phyloP scores from a whole-genome alignment of 1,140 invertebrate genomes.

The Proctacanthus coquilletti region DNA sequence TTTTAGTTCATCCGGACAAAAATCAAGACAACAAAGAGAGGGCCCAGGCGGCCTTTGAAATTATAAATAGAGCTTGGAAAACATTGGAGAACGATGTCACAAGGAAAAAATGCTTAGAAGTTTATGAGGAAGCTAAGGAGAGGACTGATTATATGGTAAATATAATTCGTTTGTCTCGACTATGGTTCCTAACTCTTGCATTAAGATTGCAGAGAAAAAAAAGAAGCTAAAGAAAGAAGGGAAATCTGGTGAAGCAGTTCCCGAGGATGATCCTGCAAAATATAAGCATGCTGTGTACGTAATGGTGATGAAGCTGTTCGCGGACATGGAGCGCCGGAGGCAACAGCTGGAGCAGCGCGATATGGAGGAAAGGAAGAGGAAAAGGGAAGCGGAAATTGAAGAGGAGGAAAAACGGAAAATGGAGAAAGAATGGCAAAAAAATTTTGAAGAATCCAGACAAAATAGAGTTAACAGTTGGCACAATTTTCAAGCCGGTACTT shows the following conservation, averaged over 20 bases:
- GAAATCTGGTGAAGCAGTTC: slow-evolving; percentile 53
- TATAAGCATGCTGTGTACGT: slow-evolving; percentile 92
- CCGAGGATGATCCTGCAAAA: slow-evolving; percentile 88
- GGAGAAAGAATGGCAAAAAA: slow-evolving; percentile 93
- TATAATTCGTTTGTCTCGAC: neutral
- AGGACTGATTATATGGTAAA: slow-evolving; percentile 83
- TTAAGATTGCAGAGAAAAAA: slow-evolving; percentile 80
- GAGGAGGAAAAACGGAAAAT: slow-evolving; percentile 77
- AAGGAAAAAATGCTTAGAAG: slow-evolving; percentile 84
- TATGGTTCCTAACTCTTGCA: slow-evolving; percentile 11
- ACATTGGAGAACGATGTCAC: slow-evolving; percentile 90
- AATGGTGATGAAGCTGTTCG: slow-evolving; percentile 97
- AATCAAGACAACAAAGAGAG: slow-evolving; percentile 79
- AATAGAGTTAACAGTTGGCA: slow-evolving; percentile 93
- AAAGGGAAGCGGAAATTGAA: slow-evolving; percentile 84
- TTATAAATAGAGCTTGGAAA: slow-evolving; percentile 93
- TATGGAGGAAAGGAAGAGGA: slow-evolving; percentile 87
- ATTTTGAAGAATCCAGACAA: slow-evolving; percentile 95
- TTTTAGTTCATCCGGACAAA: slow-evolving; percentile 81
- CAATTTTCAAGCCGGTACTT: slow-evolving; percentile 66
- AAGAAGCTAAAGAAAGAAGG: slow-evolving; percentile 93
- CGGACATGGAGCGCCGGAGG: slow-evolving; percentile 83
- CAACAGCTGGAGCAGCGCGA: slow-evolving; percentile 74
- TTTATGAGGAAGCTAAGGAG: slow-evolving; percentile 93
- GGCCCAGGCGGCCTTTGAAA: slow-evolving; percentile 87